These are phyloP conservation scores for Dromiciops gliroides DNA, from an alignment of 2,113 vertebrate genomes.

Conservation along the genomic window DNA sequence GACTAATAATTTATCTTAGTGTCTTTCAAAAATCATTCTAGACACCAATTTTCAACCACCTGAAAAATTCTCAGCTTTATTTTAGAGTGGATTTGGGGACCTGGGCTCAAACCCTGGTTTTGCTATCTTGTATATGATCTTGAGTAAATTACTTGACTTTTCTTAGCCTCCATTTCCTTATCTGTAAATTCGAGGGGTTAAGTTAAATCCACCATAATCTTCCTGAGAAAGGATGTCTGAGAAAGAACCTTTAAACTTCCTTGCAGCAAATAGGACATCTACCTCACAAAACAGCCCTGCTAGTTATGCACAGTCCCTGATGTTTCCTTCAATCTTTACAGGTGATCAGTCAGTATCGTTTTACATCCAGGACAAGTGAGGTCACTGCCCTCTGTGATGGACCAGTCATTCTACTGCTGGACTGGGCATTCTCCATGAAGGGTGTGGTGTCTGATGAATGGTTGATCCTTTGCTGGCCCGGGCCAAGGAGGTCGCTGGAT, in stretches of 20 bases:
- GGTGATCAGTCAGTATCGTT: background rate
- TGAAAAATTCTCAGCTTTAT: background rate
- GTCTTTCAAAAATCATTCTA: background rate
- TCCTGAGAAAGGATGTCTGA: background rate
- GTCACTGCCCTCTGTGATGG: background rate
- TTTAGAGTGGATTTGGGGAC: background rate
- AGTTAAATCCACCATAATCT: background rate
- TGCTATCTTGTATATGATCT: background rate
- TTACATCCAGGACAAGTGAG: background rate
- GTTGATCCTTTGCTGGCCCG: too few relatives aligned
- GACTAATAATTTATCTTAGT: background rate
- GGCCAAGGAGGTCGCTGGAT: background rate
- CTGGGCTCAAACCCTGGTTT: background rate
- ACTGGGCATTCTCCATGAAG: background rate
- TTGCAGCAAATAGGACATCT: background rate
- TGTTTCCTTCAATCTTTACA: background rate
- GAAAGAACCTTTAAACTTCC: background rate
- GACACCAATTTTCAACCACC: background rate
- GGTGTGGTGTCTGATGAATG: background rate
- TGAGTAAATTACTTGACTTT: background rate
- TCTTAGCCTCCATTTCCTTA: background rate
- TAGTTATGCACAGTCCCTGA: background rate
- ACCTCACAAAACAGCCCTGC: background rate
- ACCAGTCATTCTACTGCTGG: background rate
- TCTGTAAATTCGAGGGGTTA: background rate